A percentile compares a stretch with the other conserved stretches of the same genome.
Evolutionary conservation across 2,888 invertebrate species (phyloP).

Genomic region (Junonia oenone): DNA sequence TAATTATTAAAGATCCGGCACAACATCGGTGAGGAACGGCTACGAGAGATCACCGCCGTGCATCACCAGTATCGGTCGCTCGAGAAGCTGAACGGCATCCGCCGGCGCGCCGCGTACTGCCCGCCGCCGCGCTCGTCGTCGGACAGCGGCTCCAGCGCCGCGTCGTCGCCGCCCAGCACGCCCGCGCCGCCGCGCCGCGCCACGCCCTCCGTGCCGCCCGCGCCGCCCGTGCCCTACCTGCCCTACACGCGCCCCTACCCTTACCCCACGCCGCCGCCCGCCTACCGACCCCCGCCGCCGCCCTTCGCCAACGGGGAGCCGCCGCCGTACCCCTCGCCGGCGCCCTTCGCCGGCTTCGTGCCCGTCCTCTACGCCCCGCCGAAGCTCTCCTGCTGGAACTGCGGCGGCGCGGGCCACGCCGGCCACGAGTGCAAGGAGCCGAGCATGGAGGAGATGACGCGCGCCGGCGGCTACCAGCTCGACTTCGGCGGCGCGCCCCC

Average conservation of each 20-base stretch:
- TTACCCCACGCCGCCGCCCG: constrained; percentile 62
- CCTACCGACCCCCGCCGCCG: constrained; percentile 63
- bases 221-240: constrained; percentile 52
- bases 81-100: constrained; percentile 79
- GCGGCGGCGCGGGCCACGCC: constrained; percentile 90
- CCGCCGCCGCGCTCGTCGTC: constrained; percentile 54
- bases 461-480: constrained; percentile 84
- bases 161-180: constrained; percentile 65
- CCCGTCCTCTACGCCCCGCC: constrained; percentile 80
- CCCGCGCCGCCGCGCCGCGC: constrained; percentile 64
- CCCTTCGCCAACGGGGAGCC: constrained; percentile 72
- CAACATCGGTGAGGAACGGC: constrained; percentile 82
- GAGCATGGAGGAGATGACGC: constrained; percentile 94
- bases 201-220: constrained; percentile 48
- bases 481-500: constrained; percentile 79
- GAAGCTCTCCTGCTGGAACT: constrained; percentile 93
- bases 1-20: constrained; percentile 76
- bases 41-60: constrained; percentile 78
- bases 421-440: constrained; percentile 94
- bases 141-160: constrained; percentile 66
- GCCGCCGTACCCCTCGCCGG: constrained; percentile 63
- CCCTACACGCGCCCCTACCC: constrained; percentile 62
- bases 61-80: constrained; percentile 78
- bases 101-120: constrained; percentile 62
- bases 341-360: constrained; percentile 66